These are phyloP conservation scores for Odontamblyopus rebecca DNA, from an alignment of 2,797 vertebrate genomes.

Conservation along the genomic window DNA sequence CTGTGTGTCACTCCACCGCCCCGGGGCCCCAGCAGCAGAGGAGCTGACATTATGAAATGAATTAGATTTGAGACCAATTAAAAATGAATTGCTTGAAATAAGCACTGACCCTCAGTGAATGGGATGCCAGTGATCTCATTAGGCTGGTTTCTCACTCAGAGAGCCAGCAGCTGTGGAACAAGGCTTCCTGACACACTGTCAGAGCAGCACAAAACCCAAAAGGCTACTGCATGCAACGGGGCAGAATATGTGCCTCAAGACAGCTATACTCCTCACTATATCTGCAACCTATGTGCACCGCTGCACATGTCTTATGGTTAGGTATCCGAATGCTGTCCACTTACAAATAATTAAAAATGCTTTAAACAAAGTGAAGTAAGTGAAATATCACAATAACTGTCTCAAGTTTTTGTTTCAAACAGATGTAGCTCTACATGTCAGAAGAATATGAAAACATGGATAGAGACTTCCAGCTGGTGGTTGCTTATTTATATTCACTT, in stretches of 20 bases:
- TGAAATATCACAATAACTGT: background rate
- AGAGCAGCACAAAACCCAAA: constrained; percentile 51
- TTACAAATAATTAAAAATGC: background rate
- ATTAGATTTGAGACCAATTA: constrained; percentile 82
- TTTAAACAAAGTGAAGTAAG: background rate
- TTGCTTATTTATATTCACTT: constrained; percentile 10
- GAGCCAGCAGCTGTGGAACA: constrained; percentile 59
- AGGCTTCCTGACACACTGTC: constrained; percentile 56
- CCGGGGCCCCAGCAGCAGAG: constrained; percentile 56
- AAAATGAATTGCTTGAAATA: constrained; percentile 78
- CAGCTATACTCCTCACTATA: background rate
- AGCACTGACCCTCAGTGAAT: constrained; percentile 75
- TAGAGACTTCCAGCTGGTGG: background rate
- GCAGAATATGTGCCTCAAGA: constrained; percentile 36
- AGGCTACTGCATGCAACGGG: constrained; percentile 37
- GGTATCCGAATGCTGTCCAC: background rate
- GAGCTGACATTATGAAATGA: constrained; percentile 74
- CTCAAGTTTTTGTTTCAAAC: background rate
- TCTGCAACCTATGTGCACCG: background rate
- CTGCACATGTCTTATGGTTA: background rate
- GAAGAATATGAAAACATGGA: background rate
- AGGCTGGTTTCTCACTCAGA: constrained; percentile 60
- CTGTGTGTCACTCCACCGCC: constrained; percentile 55
- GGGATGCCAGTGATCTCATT: constrained; percentile 79
- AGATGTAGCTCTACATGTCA: background rate